Base-by-base conservation (phyloP, 2,888 invertebrate species). In the Pherbina coryleti region DNA sequence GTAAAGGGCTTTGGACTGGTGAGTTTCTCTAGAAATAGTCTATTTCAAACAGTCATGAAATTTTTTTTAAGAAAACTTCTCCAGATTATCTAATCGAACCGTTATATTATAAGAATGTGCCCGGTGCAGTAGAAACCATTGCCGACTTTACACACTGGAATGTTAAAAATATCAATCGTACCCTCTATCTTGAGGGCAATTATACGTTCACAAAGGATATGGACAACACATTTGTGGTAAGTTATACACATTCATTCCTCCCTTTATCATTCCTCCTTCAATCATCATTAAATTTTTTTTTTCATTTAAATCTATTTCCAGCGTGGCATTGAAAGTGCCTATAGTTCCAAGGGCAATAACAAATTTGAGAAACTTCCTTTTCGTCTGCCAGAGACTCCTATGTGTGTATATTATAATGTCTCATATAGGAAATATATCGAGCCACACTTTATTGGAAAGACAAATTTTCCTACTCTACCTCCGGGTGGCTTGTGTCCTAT, bases 401-500 rank as follows among this genome's bases (percentile, higher is more conserved):
- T 70, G 25, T 79, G 79, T 55, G 71, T 22, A 4, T 79, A 67
- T 57, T 71, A 69, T 31, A 79, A 78, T 25, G 78, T 69, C 22
- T 73, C 71, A 17, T 80, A 66, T 64, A 73, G 44, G 71, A 74
- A 76, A 25, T 78, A 74, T 31, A 55, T 73, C n/a, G 76, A 73
- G 25, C 73, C 73, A 9, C 17, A 37, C n/a, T 76, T 78, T 22
- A 69, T 19, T 3, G 64, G 31, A 9, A 37, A 77, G 53, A 49
- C 78, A 11, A 70, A 78, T 57, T 78, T 76, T 62, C 79, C 79
- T n/a, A 57, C 14, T 28, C 70, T 80, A 14, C 76, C 79, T 14
- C 76, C 78, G 44, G 76, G 78, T 49, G 79, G 79, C 28, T n/a
- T 79, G 55, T 79, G 79, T 44, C 79, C 79, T 0, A 55, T 79